Conservation (phyloP, 2,888 invertebrate genomes). For the Cataglyphis altisquamis region DNA sequence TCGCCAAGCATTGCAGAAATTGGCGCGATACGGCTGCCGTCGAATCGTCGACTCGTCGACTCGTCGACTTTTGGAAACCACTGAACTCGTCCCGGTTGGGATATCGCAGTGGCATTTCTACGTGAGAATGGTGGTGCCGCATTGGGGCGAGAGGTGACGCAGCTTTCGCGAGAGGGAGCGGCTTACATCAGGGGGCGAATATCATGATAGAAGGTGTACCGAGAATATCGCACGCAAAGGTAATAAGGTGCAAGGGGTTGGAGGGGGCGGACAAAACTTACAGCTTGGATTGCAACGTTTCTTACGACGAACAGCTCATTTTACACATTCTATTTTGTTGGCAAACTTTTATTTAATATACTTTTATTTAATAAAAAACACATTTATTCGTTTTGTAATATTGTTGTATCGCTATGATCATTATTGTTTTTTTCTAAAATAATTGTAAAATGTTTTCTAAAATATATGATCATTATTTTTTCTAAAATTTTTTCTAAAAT, state of each 20-base stretch:
- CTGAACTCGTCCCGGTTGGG: conserved; percentile 78
- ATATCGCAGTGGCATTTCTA: conserved; percentile 70
- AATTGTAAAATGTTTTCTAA: no score
- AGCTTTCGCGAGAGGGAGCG: conserved; percentile 42
- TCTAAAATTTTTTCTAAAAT: neutral
- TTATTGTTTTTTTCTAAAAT: no score
- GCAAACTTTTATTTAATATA: neutral
- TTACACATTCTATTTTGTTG: conserved; percentile 53
- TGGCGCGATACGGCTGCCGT: conserved; percentile 60
- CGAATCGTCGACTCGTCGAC: conserved; percentile 72
- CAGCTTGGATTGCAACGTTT: conserved; percentile 57
- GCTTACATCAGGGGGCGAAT: conserved; percentile 39
- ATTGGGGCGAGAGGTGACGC: conserved; percentile 54
- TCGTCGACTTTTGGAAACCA: conserved; percentile 79
- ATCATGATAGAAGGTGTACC: conserved; percentile 55
- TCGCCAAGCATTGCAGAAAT: conserved; percentile 48
- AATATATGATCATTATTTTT: no score
- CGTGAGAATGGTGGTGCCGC: conserved; percentile 66
- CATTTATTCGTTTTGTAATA: neutral
- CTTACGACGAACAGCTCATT: conserved; percentile 59
- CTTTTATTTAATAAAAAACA: conserved; percentile 16
- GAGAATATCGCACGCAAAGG: conserved; percentile 57
- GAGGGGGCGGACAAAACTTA: conserved; percentile 66
- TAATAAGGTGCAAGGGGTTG: conserved; percentile 53
- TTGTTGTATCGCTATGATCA: neutral